Conservation (phyloP, 2,888 invertebrate genomes). For the Plutella xylostella region DNA sequence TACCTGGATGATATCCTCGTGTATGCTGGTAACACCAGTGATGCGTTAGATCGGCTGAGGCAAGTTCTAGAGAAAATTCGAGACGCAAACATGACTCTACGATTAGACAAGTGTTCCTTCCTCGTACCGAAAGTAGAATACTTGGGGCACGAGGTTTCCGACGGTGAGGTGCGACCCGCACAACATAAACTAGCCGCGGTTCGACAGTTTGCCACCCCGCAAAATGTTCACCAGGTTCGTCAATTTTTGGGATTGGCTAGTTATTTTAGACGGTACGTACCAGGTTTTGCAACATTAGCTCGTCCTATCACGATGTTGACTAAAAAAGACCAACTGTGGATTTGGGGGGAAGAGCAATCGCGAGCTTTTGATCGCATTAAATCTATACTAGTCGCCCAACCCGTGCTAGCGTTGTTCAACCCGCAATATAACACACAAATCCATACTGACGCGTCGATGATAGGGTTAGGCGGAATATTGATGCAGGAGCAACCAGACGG, state of each 20-base stretch:
- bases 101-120: slow-evolving; percentile 10
- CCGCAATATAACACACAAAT: slow-evolving; percentile 9
- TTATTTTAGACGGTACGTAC: slow-evolving; percentile 15
- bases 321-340: slow-evolving; percentile 11
- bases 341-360: slow-evolving; percentile 8
- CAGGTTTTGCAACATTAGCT: slow-evolving; percentile 14
- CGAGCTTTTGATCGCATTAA: slow-evolving; percentile 5
- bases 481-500: slow-evolving; percentile 11
- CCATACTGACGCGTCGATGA: slow-evolving; percentile 12
- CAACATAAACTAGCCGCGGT: slow-evolving; percentile 8
- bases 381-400: not conserved
- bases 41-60: slow-evolving; percentile 6
- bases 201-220: slow-evolving; percentile 8
- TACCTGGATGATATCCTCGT: slow-evolving; percentile 16
- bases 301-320: slow-evolving; percentile 12
- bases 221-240: slow-evolving; percentile 15
- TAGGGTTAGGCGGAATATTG: slow-evolving; percentile 12
- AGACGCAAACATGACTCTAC: slow-evolving; percentile 6
- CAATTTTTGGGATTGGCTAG: slow-evolving; percentile 17
- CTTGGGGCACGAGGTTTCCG: slow-evolving; percentile 9
- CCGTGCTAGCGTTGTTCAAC: slow-evolving; percentile 7
- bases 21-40: slow-evolving; percentile 8
- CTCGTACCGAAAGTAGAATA: slow-evolving; percentile 9
- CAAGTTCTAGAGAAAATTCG: slow-evolving; percentile 6
- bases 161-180: slow-evolving; percentile 7